These are phyloP conservation scores for Piliocolobus tephrosceles DNA, from an alignment of 2,113 vertebrate species.

Conservation along the genomic window DNA sequence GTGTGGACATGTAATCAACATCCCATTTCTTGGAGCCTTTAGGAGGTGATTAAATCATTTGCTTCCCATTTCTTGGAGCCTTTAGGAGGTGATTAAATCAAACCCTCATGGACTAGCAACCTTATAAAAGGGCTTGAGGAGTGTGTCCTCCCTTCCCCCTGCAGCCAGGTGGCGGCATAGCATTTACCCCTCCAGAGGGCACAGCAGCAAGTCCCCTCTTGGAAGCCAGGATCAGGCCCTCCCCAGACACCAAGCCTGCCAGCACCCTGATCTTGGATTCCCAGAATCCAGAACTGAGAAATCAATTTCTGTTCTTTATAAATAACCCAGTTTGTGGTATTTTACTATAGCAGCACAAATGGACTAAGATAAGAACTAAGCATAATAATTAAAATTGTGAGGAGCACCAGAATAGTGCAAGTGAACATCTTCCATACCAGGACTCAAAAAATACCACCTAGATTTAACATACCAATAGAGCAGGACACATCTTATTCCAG, in stretches of 20 bases:
- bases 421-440: background rate
- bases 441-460: background rate
- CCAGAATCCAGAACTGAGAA: background rate
- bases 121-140: background rate
- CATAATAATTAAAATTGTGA: background rate
- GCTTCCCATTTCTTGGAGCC: too few relatives aligned
- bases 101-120: background rate
- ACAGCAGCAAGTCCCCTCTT: too few relatives aligned
- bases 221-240: background rate
- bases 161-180: accelerated
- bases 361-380: background rate
- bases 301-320: background rate
- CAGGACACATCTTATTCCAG: background rate
- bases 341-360: background rate
- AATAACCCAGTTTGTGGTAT: background rate
- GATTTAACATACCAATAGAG: background rate
- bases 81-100: background rate
- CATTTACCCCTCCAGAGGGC: background rate
- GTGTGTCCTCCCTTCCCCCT: background rate
- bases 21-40: too few relatives aligned
- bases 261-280: background rate
- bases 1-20: background rate
- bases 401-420: background rate
- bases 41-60: background rate
- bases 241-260: background rate